Conservation (phyloP, 35 echinoderm and acorn worm species). For the Acanthaster planci region DNA sequence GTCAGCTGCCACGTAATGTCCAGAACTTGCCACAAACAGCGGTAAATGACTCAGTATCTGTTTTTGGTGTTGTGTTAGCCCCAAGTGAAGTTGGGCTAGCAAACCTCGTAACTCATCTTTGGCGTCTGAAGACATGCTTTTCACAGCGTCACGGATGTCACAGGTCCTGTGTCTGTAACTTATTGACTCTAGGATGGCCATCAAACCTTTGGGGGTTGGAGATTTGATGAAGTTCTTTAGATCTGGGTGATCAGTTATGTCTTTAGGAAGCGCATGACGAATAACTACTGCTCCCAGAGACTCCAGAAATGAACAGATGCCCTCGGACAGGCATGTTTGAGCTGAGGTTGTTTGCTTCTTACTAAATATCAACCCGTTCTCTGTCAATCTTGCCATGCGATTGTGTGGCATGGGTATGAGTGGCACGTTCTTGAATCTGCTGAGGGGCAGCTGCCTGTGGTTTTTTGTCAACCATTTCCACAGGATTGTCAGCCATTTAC, state of each 20-base stretch:
- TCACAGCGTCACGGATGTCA: background rate
- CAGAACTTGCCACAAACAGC: conserved; percentile 12
- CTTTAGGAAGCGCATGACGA: background rate
- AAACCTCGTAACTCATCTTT: background rate
- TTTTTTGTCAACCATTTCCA: conserved; percentile 29
- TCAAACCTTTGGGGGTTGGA: conserved; percentile 7
- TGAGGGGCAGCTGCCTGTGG: background rate
- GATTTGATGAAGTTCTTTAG: background rate
- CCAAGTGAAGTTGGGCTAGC: background rate
- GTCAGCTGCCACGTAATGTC: background rate
- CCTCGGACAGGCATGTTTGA: background rate
- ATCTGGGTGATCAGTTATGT: background rate
- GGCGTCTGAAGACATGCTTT: background rate
- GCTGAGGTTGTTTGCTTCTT: background rate
- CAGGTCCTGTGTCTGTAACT: background rate
- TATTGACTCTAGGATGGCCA: background rate
- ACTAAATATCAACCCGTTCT: background rate
- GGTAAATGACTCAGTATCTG: background rate
- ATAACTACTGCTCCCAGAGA: background rate
- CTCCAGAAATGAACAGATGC: conserved; percentile 26
- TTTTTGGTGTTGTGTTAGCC: background rate
- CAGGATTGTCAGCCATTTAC: conserved; percentile 4
- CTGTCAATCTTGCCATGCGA: background rate
- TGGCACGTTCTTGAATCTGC: background rate
- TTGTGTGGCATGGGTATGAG: background rate